Evolutionary conservation across 2,113 vertebrate species (phyloP).

Genomic region (Aviceda subcristata): DNA sequence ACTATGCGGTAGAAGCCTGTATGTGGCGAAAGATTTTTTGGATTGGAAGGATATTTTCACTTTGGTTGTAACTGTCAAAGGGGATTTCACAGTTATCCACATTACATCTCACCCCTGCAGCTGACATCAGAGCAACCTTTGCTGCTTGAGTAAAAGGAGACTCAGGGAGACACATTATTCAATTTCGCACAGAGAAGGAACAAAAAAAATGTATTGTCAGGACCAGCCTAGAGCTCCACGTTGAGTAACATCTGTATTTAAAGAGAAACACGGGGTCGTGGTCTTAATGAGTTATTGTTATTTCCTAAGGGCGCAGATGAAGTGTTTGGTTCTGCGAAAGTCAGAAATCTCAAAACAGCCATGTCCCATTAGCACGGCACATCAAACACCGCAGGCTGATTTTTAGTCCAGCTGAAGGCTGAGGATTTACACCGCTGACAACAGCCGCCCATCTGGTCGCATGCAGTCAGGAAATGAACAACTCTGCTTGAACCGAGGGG

Average conservation of each 20-base stretch:
- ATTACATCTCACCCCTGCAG: neutral
- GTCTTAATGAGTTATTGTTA: neutral
- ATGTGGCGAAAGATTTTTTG: neutral
- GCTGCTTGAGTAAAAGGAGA: neutral
- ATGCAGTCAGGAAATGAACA: conserved; percentile 42
- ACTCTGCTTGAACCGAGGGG: neutral
- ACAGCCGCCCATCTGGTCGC: neutral
- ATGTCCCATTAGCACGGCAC: neutral
- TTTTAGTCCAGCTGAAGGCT: neutral
- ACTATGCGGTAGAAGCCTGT: neutral
- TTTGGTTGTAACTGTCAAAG: conserved; percentile 19
- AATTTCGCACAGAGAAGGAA: neutral
- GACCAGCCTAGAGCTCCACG: neutral
- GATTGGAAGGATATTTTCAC: conserved; percentile 3
- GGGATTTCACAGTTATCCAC: conserved; percentile 10
- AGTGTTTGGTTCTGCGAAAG: neutral
- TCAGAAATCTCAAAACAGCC: neutral
- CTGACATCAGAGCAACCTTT: conserved; percentile 20
- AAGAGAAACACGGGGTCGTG: neutral
- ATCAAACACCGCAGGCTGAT: neutral
- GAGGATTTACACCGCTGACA: conserved; percentile 15
- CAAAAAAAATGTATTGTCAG: neutral
- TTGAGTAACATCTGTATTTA: neutral
- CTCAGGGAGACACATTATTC: neutral
- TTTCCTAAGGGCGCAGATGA: conserved; percentile 19